A percentile compares a stretch with the other conserved stretches of the same genome.
Conservation (phyloP, 2,113 vertebrate species). For the Chrysemys picta region DNA sequence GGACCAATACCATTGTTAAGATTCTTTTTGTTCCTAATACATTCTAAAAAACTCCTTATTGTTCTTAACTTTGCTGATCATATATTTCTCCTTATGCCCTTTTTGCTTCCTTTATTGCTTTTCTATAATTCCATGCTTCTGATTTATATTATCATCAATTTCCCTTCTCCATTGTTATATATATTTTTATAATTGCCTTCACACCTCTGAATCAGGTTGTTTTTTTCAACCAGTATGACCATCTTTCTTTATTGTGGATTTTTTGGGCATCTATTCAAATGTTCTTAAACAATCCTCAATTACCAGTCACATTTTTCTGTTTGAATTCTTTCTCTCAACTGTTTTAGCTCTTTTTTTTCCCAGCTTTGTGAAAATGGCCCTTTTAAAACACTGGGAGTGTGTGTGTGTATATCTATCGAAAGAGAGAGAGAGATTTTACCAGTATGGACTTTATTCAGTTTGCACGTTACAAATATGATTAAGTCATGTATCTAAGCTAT, state of each 20-base stretch:
- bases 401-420: too few relatives aligned
- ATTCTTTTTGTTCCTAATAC: too few relatives aligned
- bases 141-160: background rate
- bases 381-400: background rate
- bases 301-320: background rate
- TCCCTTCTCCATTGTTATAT: background rate
- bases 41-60: too few relatives aligned
- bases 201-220: background rate
- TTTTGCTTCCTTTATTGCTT: too few relatives aligned
- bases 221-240: background rate
- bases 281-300: background rate
- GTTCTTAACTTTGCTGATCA: too few relatives aligned
- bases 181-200: background rate
- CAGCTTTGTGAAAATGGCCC: background rate
- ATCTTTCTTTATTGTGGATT: background rate
- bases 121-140: too few relatives aligned
- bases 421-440: too few relatives aligned
- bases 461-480: background rate
- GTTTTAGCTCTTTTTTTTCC: background rate
- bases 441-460: background rate
- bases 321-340: background rate
- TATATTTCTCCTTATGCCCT: too few relatives aligned
- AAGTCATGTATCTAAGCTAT: background rate
- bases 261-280: background rate
- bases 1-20: too few relatives aligned